Evolutionary conservation across 2,113 vertebrate genomes (phyloP).

Genomic region (Galemys pyrenaicus): DNA sequence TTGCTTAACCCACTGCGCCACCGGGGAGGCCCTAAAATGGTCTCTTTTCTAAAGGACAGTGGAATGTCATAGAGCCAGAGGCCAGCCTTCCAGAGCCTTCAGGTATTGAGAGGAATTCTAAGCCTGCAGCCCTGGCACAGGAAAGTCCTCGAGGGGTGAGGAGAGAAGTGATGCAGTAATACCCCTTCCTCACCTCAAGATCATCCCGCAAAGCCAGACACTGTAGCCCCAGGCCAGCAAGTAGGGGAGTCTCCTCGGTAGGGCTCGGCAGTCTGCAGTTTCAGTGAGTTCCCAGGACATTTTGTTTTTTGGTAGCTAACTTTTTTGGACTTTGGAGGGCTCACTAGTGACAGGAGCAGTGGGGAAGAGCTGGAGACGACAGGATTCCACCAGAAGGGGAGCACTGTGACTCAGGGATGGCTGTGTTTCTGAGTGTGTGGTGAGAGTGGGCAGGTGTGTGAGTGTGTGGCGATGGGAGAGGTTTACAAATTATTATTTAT

Average conservation of each 20-base stretch:
- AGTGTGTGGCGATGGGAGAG: no score
- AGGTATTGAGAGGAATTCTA: neutral
- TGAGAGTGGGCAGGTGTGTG: no score
- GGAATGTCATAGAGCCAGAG: neutral
- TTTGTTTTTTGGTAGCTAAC: neutral
- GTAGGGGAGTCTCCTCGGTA: neutral
- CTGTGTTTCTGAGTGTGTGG: accelerated
- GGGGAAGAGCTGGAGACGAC: no score
- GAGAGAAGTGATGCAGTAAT: accelerated
- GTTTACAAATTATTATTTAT: no score
- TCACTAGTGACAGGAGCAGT: neutral
- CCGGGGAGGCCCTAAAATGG: no score
- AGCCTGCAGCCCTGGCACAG: neutral
- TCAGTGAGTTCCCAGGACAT: neutral
- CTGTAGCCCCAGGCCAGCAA: neutral
- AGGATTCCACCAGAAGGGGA: neutral
- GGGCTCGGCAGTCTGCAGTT: neutral
- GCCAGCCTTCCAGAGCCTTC: neutral
- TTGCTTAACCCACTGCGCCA: no score
- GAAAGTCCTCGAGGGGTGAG: neutral
- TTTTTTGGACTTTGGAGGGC: neutral
- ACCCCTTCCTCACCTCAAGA: neutral
- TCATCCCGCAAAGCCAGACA: no score
- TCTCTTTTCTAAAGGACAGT: neutral
- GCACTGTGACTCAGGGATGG: neutral